A percentile compares a stretch with the other conserved stretches of the same genome.
Conservation (phyloP, 2,888 invertebrate genomes). For the Dryobotodes eremita region DNA sequence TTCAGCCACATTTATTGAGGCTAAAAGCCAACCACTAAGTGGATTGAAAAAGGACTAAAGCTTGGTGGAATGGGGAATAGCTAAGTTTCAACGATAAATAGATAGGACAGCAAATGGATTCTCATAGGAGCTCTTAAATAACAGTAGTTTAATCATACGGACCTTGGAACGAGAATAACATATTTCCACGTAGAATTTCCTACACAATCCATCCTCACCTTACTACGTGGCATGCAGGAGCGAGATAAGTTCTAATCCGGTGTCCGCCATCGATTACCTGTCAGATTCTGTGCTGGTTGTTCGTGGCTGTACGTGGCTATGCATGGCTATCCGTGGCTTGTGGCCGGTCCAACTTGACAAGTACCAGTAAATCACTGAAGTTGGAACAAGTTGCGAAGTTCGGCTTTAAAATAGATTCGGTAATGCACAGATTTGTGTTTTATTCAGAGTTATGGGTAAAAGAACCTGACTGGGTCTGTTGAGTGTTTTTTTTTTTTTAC, state of each 20-base stretch:
- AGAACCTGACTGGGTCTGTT: neutral
- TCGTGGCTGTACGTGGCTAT: neutral
- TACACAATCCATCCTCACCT: slow-evolving; percentile 7
- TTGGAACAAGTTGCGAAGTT: slow-evolving; percentile 40
- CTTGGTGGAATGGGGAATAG: neutral
- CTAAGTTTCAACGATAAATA: slow-evolving; percentile 4
- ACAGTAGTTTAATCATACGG: neutral
- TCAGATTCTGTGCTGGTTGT: slow-evolving; percentile 25
- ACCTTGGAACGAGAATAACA: neutral
- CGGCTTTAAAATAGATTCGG: slow-evolving; percentile 44
- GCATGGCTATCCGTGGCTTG: slow-evolving; percentile 16
- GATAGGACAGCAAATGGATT: neutral
- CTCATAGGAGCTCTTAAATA: slow-evolving; percentile 1
- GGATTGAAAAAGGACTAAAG: slow-evolving; percentile 16
- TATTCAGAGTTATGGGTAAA: neutral
- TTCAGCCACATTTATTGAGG: slow-evolving; percentile 6
- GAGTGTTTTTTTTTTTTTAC: neutral
- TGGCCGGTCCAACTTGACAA: slow-evolving; percentile 47
- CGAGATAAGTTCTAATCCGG: slow-evolving; percentile 30
- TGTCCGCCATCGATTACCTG: slow-evolving; percentile 60
- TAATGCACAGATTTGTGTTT: slow-evolving; percentile 44
- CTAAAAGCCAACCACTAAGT: slow-evolving; percentile 14
- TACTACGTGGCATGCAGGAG: slow-evolving; percentile 5
- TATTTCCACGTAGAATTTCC: neutral
- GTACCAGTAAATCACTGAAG: slow-evolving; percentile 50